phyloP scores from a whole-genome alignment of 2,113 vertebrate genomes.

The Corythornis cristatus region DNA sequence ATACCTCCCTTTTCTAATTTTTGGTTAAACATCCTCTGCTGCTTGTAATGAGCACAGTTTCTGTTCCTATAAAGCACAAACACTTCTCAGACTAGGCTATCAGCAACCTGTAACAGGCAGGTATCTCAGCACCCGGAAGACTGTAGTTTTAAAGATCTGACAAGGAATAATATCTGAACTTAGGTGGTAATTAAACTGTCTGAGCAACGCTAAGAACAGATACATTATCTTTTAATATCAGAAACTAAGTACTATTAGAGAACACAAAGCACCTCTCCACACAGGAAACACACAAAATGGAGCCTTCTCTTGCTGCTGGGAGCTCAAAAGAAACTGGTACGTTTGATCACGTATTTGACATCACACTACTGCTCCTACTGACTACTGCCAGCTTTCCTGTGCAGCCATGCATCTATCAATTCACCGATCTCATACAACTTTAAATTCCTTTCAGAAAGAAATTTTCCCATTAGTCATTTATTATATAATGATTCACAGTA shows the following conservation, averaged over 20 bases:
- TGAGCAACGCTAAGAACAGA: slow-evolving; percentile 55
- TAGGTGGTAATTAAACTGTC: slow-evolving; percentile 72
- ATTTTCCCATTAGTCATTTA: not conserved
- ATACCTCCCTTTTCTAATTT: not conserved
- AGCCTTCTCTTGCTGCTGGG: slow-evolving; percentile 56
- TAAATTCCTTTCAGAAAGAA: slow-evolving; percentile 28
- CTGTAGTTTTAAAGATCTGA: slow-evolving; percentile 59
- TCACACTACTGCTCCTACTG: slow-evolving; percentile 54
- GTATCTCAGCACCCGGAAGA: slow-evolving; percentile 54
- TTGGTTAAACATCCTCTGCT: slow-evolving; percentile 9
- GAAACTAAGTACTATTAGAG: slow-evolving; percentile 60
- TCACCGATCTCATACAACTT: slow-evolving; percentile 7
- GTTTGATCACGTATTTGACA: slow-evolving; percentile 56
- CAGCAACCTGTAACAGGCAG: slow-evolving; percentile 41
- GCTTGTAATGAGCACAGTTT: not conserved
- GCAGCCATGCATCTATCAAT: slow-evolving; percentile 17
- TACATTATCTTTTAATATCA: slow-evolving; percentile 70
- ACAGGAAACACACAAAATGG: slow-evolving; percentile 67
- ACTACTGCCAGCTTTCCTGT: slow-evolving; percentile 48
- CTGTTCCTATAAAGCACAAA: slow-evolving; percentile 27
- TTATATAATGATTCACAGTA: slow-evolving; percentile 5
- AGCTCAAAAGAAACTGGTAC: slow-evolving; percentile 16
- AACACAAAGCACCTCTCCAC: slow-evolving; percentile 62
- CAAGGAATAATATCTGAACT: slow-evolving; percentile 71
- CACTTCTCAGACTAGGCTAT: slow-evolving; percentile 22